phyloP scores from a whole-genome alignment of 2,888 invertebrate genomes.

The Aproaerema taeniolella region DNA sequence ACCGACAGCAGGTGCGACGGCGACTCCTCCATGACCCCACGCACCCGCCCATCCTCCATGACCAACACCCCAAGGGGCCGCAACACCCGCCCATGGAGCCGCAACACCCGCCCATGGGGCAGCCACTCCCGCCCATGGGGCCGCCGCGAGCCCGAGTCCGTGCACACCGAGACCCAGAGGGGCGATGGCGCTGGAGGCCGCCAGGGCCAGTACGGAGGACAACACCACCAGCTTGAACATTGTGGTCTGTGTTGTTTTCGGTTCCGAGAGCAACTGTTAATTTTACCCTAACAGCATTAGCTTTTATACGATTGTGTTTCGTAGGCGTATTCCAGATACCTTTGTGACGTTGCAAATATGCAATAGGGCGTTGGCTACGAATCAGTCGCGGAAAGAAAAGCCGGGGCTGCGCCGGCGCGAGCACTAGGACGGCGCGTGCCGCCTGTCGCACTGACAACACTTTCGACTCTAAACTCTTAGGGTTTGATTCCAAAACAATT shows the following conservation, averaged over 20 bases:
- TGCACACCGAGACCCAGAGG: constrained; percentile 25
- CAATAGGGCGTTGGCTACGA: constrained; percentile 53
- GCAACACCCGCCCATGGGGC: constrained; percentile 27
- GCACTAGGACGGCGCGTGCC: constrained; percentile 7
- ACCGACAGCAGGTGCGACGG: constrained; percentile 39
- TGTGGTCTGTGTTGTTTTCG: constrained; percentile 36
- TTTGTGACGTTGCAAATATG: constrained; percentile 59
- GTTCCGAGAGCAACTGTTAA: constrained; percentile 48
- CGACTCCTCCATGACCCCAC: constrained; percentile 21
- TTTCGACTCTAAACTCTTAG: constrained; percentile 33
- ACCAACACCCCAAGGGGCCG: constrained; percentile 31
- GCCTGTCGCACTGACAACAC: constrained; percentile 18
- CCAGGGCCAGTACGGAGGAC: constrained; percentile 78
- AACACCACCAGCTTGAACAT: constrained; percentile 80
- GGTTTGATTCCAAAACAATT: constrained; percentile 34
- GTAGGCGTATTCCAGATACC: constrained; percentile 63
- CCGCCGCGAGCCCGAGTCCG: constrained; percentile 18
- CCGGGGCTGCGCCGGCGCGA: constrained; percentile 21
- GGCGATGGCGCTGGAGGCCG: constrained; percentile 64
- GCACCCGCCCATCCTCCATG: constrained; percentile 30
- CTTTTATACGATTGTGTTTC: constrained; percentile 57
- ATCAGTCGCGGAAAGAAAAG: constrained; percentile 40
- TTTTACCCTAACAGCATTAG: constrained; percentile 37
- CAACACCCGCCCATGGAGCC: constrained; percentile 28
- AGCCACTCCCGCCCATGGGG: constrained; percentile 31